A percentile compares a stretch with the other conserved stretches of the same genome.
phyloP scores from a whole-genome alignment of 92 coral and sea anemone species.

The Muricea muricata region DNA sequence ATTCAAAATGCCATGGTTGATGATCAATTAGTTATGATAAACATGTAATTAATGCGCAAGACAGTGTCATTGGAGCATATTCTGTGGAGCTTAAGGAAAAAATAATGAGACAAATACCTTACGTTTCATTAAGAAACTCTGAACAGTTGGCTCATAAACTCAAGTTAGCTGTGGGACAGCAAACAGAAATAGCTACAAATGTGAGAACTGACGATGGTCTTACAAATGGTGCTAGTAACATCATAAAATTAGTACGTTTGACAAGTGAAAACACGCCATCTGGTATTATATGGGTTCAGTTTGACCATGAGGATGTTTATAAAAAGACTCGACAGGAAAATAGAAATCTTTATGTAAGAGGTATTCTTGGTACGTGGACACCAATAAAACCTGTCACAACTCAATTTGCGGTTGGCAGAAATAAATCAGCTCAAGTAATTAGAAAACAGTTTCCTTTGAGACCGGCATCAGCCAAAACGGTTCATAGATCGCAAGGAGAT shows the following conservation, averaged over 20 bases:
- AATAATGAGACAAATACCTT: too few species aligned
- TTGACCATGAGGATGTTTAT: slow-evolving; percentile 37
- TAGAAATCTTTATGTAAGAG: slow-evolving; percentile 39
- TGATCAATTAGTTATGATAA: slow-evolving; percentile 52
- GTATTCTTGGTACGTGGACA: slow-evolving; percentile 49
- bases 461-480: slow-evolving; percentile 71
- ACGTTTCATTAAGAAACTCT: too few species aligned
- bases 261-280: slow-evolving; percentile 16
- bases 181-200: background rate
- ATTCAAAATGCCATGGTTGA: too few species aligned
- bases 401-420: too few species aligned
- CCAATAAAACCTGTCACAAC: slow-evolving; percentile 49
- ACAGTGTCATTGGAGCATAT: slow-evolving; percentile 35
- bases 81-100: too few species aligned
- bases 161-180: too few species aligned
- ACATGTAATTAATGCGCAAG: slow-evolving; percentile 19
- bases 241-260: slow-evolving; percentile 29
- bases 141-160: too few species aligned
- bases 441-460: too few species aligned
- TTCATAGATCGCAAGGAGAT: slow-evolving; percentile 58
- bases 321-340: slow-evolving; percentile 43
- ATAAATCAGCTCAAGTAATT: too few species aligned
- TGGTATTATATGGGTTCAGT: slow-evolving; percentile 57
- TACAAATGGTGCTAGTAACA: too few species aligned
- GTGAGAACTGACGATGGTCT: too few species aligned